These are phyloP conservation scores for Crenichthys baileyi DNA, from an alignment of 2,797 vertebrate genomes.

Conservation along the genomic window DNA sequence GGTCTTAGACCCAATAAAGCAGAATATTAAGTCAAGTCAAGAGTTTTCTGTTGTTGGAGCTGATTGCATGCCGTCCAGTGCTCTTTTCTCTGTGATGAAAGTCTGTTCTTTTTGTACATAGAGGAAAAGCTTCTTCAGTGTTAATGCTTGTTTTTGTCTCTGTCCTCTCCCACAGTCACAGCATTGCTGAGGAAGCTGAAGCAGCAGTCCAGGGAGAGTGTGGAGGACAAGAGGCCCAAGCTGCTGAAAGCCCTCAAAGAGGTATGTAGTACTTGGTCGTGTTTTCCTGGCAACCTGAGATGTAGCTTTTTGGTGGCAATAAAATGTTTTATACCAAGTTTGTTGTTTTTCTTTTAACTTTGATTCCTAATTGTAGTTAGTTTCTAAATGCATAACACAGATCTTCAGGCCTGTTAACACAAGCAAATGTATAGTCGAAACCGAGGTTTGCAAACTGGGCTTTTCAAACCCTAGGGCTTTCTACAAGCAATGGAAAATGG, in stretches of 20 bases:
- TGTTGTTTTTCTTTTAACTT: background rate
- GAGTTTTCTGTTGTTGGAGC: background rate
- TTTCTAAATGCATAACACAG: background rate
- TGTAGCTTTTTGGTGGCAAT: background rate
- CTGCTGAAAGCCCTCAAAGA: slow-evolving; percentile 92
- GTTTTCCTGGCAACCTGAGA: background rate
- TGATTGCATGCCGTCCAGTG: background rate
- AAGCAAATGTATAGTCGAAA: background rate
- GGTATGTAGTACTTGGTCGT: slow-evolving; percentile 31
- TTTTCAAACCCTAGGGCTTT: too few species aligned
- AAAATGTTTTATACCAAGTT: background rate
- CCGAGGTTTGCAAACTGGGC: too few species aligned
- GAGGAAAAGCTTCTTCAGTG: slow-evolving; percentile 1
- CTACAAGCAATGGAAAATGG: too few species aligned
- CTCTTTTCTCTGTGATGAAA: background rate
- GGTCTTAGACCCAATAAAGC: background rate
- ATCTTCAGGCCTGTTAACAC: background rate
- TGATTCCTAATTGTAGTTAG: background rate
- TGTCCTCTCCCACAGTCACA: slow-evolving; percentile 57
- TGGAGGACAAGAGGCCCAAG: slow-evolving; percentile 97
- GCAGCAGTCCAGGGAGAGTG: slow-evolving; percentile 97
- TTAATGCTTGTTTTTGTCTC: background rate
- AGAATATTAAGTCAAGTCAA: background rate
- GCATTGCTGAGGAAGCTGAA: slow-evolving; percentile 96
- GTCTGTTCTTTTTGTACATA: background rate